These are phyloP conservation scores for Torymus aiolomorphi DNA, from an alignment of 2,888 invertebrate genomes.

Conservation along the genomic window DNA sequence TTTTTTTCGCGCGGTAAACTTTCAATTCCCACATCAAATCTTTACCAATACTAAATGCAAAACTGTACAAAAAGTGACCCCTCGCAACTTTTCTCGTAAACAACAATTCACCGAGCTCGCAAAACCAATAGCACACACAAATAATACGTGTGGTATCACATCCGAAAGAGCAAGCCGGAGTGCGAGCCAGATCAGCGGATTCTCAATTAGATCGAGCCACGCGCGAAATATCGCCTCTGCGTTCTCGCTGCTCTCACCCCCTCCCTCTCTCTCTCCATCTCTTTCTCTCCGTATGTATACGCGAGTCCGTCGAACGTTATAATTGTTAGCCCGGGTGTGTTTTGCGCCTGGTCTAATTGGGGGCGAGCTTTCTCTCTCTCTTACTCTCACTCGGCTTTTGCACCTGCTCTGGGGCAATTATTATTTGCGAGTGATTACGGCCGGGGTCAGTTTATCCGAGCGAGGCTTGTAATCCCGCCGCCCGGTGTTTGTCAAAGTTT, in stretches of 20 bases:
- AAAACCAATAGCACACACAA: too few relatives aligned
- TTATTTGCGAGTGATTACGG: conserved; percentile 63
- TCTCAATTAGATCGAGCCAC: conserved; percentile 33
- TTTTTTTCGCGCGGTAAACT: too few relatives aligned
- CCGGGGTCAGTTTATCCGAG: conserved; percentile 56
- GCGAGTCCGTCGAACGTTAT: conserved; percentile 23
- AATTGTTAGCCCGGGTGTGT: conserved; percentile 33
- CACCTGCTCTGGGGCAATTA: conserved; percentile 60
- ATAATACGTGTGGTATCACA: neutral
- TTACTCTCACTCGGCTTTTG: conserved; percentile 44
- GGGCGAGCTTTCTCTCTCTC: conserved; percentile 1
- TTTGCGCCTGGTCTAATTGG: conserved; percentile 49
- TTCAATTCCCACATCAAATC: too few relatives aligned
- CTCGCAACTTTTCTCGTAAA: too few relatives aligned
- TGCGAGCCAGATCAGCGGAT: conserved; percentile 25
- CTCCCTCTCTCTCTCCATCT: too few relatives aligned
- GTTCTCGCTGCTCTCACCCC: too few relatives aligned
- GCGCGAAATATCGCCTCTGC: conserved; percentile 19
- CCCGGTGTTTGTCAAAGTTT: conserved; percentile 64
- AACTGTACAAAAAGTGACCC: too few relatives aligned
- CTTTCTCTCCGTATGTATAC: too few relatives aligned
- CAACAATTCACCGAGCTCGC: too few relatives aligned
- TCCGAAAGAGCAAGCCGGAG: neutral
- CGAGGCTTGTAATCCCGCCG: conserved; percentile 63
- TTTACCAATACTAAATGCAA: too few relatives aligned